Conservation (phyloP, 1,140 invertebrate species). For the Trinorchestia longiramus region DNA sequence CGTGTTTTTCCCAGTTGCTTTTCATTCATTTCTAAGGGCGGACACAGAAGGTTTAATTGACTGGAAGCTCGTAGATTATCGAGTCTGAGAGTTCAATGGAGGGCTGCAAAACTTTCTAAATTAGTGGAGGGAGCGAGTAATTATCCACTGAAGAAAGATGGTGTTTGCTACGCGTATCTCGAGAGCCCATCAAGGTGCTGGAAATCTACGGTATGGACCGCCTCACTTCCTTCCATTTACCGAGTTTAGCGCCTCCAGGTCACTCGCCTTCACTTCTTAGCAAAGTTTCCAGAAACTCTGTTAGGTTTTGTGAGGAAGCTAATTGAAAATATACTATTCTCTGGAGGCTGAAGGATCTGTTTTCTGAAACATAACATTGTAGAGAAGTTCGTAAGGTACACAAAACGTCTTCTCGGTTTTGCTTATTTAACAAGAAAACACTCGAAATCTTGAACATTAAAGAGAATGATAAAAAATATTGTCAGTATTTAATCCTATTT, state of each 20-base stretch:
- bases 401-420: background rate
- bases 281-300: background rate
- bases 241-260: background rate
- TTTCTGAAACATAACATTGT: background rate
- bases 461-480: too few relatives aligned
- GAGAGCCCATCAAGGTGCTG: background rate
- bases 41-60: constrained; percentile 41
- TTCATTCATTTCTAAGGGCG: constrained; percentile 34
- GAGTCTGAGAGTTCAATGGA: constrained; percentile 52
- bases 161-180: constrained; percentile 38
- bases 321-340: constrained; percentile 3
- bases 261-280: background rate
- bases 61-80: constrained; percentile 55
- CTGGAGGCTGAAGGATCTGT: background rate
- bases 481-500: too few relatives aligned
- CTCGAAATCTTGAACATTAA: too few relatives aligned
- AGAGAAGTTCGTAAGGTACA: background rate
- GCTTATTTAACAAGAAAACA: too few relatives aligned
- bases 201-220: background rate
- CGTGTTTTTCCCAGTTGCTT: constrained; percentile 39
- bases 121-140: constrained; percentile 50
- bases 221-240: background rate
- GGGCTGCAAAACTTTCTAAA: constrained; percentile 47
- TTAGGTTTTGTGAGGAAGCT: background rate
- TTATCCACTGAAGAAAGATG: constrained; percentile 46